phyloP scores from a whole-genome alignment of 2,113 vertebrate species.

The Nansenia antarctica region DNA sequence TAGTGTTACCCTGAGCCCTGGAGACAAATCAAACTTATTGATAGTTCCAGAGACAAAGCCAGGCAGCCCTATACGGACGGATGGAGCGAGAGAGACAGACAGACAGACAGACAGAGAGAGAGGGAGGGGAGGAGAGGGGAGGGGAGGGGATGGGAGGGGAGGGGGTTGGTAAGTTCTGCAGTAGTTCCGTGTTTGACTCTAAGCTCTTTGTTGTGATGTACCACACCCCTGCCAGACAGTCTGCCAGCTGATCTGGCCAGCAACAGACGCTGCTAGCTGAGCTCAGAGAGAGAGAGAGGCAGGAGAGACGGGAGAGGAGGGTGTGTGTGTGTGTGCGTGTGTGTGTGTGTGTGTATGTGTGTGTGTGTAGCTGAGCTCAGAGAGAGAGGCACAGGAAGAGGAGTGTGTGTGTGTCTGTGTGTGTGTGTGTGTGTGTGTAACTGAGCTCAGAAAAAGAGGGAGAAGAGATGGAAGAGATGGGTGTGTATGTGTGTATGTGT shows the following conservation, averaged over 20 bases:
- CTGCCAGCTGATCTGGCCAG: constrained; percentile 86
- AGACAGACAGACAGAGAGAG: background rate
- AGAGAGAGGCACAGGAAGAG: too few relatives aligned
- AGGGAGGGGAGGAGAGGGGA: too few relatives aligned
- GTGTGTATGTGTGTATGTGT: too few relatives aligned
- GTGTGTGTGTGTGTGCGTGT: too few relatives aligned
- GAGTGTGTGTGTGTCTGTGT: too few relatives aligned
- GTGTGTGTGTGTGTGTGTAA: background rate
- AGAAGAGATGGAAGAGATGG: background rate
- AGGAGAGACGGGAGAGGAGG: background rate
- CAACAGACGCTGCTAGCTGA: constrained; percentile 85
- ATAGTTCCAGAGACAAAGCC: background rate
- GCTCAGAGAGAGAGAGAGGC: constrained; percentile 52
- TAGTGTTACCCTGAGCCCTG: too few relatives aligned
- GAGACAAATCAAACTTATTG: background rate
- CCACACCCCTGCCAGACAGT: constrained; percentile 80
- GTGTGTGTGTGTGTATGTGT: too few relatives aligned
- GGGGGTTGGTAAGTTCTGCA: constrained; percentile 67
- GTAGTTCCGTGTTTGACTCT: constrained; percentile 69
- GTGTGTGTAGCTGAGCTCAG: too few relatives aligned
- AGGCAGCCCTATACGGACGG: background rate
- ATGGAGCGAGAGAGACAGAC: background rate
- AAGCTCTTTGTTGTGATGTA: constrained; percentile 82
- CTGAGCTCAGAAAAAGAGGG: background rate
- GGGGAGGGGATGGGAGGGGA: too few relatives aligned